Evolutionary conservation across 2,888 invertebrate genomes (phyloP).

Genomic region (Callinectes sapidus): DNA sequence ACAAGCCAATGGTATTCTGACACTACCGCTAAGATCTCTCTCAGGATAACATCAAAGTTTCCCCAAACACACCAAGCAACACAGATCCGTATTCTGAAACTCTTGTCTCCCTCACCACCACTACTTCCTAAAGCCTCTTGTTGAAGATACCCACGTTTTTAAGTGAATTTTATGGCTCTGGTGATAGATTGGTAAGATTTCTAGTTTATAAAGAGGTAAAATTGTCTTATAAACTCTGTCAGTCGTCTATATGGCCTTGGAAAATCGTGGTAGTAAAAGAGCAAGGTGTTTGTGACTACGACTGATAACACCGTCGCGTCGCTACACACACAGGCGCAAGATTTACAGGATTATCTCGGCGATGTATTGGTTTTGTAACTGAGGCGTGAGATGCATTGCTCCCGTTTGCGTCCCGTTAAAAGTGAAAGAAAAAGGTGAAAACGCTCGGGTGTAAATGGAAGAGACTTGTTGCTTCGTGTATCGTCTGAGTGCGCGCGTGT

Average conservation of each 20-base stretch:
- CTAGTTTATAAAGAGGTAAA: no score
- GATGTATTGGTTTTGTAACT: constrained; percentile 34
- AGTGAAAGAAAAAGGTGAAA: neutral
- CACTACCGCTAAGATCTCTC: neutral
- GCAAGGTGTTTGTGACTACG: no score
- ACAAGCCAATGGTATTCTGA: neutral
- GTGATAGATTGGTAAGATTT: no score
- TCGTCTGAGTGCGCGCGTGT: neutral
- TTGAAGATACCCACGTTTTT: no score
- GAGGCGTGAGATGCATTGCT: constrained; percentile 16
- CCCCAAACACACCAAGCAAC: neutral
- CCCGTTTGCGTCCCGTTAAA: constrained; percentile 2
- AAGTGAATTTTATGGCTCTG: no score
- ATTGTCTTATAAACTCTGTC: no score
- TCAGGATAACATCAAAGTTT: neutral
- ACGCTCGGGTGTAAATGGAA: neutral
- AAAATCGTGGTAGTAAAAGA: no score
- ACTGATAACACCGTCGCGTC: constrained; percentile 20
- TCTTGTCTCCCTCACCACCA: no score
- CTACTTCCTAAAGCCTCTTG: no score
- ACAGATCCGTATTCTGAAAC: no score
- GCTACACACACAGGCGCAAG: neutral
- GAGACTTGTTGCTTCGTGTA: neutral
- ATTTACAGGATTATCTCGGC: constrained; percentile 23
- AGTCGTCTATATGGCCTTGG: no score